Percentiles rank a stretch among this genome's conserved stretches.
Evolutionary conservation across 2,888 invertebrate genomes (phyloP).

Genomic region (Aproaerema taeniolella): DNA sequence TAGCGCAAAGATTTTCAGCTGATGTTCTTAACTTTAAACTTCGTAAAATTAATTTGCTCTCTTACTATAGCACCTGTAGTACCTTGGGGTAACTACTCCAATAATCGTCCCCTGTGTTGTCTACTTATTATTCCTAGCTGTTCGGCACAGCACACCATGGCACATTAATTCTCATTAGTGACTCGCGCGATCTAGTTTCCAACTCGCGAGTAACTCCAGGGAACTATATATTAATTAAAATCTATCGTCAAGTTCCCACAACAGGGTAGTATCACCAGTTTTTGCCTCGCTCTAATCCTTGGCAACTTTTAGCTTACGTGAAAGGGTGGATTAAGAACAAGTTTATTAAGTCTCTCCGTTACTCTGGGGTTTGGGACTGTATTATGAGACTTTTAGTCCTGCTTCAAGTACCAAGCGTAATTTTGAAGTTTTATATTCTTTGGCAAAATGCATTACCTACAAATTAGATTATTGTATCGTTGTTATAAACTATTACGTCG

Average conservation of each 20-base stretch:
- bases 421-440: no score
- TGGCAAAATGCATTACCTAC: no score
- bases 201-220: slow-evolving; percentile 37
- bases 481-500: no score
- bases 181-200: slow-evolving; percentile 28
- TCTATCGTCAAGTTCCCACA: slow-evolving; percentile 31
- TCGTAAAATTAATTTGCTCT: no score
- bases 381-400: background rate
- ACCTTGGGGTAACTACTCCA: no score
- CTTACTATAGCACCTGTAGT: no score
- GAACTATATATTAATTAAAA: slow-evolving; percentile 52
- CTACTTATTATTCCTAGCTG: no score
- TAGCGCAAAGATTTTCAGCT: no score
- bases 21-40: no score
- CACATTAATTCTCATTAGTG: slow-evolving; percentile 44
- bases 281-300: slow-evolving; percentile 13
- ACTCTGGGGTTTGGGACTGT: slow-evolving; percentile 1
- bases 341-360: slow-evolving; percentile 27
- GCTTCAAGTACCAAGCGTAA: no score
- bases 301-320: slow-evolving; percentile 11
- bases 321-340: slow-evolving; percentile 24
- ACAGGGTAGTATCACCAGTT: slow-evolving; percentile 16
- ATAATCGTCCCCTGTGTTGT: no score
- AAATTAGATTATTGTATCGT: no score
- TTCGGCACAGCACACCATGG: slow-evolving; percentile 1